A percentile compares a stretch with the other conserved stretches of the same genome.
Conservation (phyloP, 2,113 vertebrate species). For the Tamias sibiricus region DNA sequence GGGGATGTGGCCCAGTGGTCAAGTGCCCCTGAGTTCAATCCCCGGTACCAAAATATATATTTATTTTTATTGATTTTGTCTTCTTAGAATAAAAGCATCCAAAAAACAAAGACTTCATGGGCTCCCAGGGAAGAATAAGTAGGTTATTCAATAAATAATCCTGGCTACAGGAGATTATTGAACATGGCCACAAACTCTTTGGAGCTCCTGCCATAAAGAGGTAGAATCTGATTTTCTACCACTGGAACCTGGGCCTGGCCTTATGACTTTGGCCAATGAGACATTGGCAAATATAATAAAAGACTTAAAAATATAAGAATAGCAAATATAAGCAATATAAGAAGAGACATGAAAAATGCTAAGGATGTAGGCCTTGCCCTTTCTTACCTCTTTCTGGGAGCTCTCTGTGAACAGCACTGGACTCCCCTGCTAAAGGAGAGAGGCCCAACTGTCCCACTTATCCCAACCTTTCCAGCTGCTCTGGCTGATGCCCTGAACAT, state of each 20-base stretch:
- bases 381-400: background rate
- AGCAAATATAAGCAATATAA: background rate
- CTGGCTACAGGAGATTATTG: background rate
- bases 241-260: background rate
- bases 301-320: background rate
- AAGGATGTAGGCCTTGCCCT: background rate
- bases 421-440: background rate
- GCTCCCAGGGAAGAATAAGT: background rate
- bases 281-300: slow-evolving; percentile 2
- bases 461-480: background rate
- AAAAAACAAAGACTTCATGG: background rate
- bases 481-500: background rate
- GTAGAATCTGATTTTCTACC: background rate
- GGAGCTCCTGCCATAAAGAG: background rate
- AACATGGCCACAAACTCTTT: background rate
- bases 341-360: background rate
- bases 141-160: background rate
- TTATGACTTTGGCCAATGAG: background rate
- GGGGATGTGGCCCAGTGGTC: too few species aligned
- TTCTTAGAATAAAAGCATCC: slow-evolving; percentile 16
- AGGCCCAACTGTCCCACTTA: background rate
- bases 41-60: too few species aligned
- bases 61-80: too few species aligned
- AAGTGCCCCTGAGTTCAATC: too few species aligned
- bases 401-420: background rate